Percentiles rank a stretch among this genome's conserved stretches.
phyloP scores from a whole-genome alignment of 2,888 invertebrate species.

The Eueremaeus valkanovi region DNA sequence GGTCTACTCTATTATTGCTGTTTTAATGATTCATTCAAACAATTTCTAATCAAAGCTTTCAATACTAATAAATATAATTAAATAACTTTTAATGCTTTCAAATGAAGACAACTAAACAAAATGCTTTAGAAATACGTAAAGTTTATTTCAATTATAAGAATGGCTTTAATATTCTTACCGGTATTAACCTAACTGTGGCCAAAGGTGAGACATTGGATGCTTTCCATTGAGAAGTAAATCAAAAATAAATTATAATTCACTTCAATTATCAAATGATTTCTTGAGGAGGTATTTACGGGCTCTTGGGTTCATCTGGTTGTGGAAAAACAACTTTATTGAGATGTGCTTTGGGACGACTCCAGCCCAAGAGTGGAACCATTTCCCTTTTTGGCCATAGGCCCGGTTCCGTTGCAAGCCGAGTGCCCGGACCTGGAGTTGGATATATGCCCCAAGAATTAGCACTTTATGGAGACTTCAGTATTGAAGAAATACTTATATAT shows the following conservation, averaged over 20 bases:
- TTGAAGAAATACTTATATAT: conserved; percentile 90
- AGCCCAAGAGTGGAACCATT: conserved; percentile 79
- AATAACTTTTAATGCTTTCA: not conserved
- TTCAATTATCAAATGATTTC: not conserved
- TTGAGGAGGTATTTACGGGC: conserved; percentile 31
- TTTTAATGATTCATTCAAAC: too few species aligned
- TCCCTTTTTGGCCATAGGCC: conserved; percentile 85
- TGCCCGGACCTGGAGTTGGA: conserved; percentile 88
- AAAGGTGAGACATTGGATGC: not conserved
- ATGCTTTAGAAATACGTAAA: not conserved
- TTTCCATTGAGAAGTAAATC: too few species aligned
- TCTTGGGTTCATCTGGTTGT: conserved; percentile 34
- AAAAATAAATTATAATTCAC: too few species aligned
- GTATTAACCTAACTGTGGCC: conserved; percentile 36
- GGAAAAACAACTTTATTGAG: conserved; percentile 73
- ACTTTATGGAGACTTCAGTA: conserved; percentile 64
- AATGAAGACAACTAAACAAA: not conserved
- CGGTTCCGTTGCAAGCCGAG: conserved; percentile 78
- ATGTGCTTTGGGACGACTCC: conserved; percentile 81
- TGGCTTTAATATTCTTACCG: not conserved
- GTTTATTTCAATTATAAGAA: conserved; percentile 23
- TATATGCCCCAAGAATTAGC: conserved; percentile 77
- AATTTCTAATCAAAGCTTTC: too few species aligned
- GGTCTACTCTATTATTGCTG: too few species aligned
- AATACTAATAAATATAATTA: too few species aligned